Evolutionary conservation across 1,140 invertebrate species (phyloP), one percentile per base, ranked within the genome.

Genomic region (Diabrotica virgifera): DNA sequence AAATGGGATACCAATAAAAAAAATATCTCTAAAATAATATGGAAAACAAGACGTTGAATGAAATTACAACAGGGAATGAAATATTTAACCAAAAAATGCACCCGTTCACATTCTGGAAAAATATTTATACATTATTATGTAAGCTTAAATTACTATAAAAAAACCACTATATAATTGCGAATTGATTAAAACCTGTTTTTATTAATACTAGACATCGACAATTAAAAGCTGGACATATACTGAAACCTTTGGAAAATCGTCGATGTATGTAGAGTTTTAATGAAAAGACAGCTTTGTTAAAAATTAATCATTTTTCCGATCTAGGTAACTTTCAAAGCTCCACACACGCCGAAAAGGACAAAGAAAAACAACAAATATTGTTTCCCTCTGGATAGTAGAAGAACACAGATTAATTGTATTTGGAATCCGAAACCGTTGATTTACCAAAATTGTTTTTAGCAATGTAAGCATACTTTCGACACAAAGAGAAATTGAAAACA

Each of bases 231-330:
- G 40, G 40, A 46, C 40, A 46, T 10, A 46, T 46, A 46, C n/a
- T 8, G 40, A 46, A 46, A 46, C 40, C 40, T 46, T 46, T 46
- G 40, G 40, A 46, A 46, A 46, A 3, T 46, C 40, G 40, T 10
- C 40, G 40, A 46, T 46, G 40, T 46, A 46, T 46, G n/a, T 46
- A 46, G 4, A 46, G 8, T 46, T 46, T 46, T 46, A 46, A 46
- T 46, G 8, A 46, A 46, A 46, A 46, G 8, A 10, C 40, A 10
- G 40, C 40, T 46, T 46, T 46, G 40, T 46, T 46, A n/a, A 46
- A 46, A 46, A 46, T 46, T 46, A 46, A 46, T 46, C 8, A 46
- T 46, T 46, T 46, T 46, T 46, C 40, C 40, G 40, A 46, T 46
- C 40, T 46, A 46, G 40, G 40, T 46, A 46, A 46, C 40, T 46